Evolutionary conservation across 2,797 vertebrate species (phyloP).

Genomic region (Fratercula arctica): DNA sequence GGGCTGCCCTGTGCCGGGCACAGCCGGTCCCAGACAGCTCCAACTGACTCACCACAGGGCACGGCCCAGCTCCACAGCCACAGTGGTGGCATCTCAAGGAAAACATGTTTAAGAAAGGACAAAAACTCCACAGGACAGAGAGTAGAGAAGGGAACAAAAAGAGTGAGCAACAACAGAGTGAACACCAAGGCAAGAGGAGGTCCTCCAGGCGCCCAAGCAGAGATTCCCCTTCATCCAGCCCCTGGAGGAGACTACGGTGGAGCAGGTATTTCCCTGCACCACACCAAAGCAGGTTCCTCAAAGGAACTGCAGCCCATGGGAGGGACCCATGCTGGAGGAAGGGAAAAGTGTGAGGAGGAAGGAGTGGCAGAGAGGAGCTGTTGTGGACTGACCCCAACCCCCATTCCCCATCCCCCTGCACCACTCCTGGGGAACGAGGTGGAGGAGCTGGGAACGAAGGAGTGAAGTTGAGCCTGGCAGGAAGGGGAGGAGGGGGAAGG

Average conservation of each 20-base stretch:
- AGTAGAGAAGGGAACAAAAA: not conserved
- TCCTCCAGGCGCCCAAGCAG: rapidly evolving
- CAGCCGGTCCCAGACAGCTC: not conserved
- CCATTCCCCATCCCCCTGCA: not conserved
- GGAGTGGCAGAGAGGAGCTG: not conserved
- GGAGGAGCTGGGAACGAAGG: not conserved
- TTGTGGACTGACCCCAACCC: not conserved
- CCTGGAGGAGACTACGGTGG: not conserved
- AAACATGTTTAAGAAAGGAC: not conserved
- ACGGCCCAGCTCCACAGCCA: rapidly evolving
- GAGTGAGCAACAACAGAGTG: not conserved
- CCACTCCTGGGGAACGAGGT: not conserved
- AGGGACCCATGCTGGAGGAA: not conserved
- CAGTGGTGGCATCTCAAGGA: rapidly evolving
- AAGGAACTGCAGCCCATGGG: not conserved
- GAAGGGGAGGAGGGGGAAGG: not conserved
- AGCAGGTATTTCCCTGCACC: not conserved
- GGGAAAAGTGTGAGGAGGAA: not conserved
- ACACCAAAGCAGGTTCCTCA: not conserved
- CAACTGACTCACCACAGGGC: rapidly evolving
- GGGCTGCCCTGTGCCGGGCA: rapidly evolving
- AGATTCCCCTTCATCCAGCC: not conserved
- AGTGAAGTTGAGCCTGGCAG: not conserved
- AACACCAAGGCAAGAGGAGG: not conserved
- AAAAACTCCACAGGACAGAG: not conserved